These are phyloP conservation scores for Ichneumoninae sp. DNA, from an alignment of 2,888 invertebrate species.

Conservation along the genomic window DNA sequence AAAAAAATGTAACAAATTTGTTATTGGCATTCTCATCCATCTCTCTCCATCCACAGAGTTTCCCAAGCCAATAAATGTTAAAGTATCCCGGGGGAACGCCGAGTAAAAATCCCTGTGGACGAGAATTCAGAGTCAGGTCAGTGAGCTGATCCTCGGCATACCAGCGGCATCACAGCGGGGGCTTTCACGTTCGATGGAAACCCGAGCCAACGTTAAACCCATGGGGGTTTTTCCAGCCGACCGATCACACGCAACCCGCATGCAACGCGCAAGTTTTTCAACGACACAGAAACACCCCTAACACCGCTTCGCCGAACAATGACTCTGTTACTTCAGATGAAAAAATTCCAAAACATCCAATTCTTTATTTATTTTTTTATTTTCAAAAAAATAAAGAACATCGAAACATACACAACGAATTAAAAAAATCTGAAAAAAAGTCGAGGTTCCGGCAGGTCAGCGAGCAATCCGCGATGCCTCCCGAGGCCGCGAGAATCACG, in stretches of 20 bases:
- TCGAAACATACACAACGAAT: not conserved
- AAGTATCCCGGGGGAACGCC: conserved; percentile 15
- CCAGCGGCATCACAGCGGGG: conserved; percentile 34
- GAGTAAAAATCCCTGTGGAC: conserved; percentile 16
- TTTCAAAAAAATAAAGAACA: not conserved
- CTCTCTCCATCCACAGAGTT: not conserved
- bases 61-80: conserved; percentile 10
- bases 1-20: not conserved
- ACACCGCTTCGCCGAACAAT: not conserved
- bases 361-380: not conserved
- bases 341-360: not conserved
- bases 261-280: not conserved
- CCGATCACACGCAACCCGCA: conserved; percentile 3
- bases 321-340: not conserved
- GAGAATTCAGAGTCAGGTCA: not conserved
- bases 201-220: conserved; percentile 72
- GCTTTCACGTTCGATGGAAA: conserved; percentile 71
- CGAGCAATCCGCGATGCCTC: conserved; percentile 64
- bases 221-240: conserved; percentile 64
- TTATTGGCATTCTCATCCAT: conserved; percentile 3
- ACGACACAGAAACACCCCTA: not conserved
- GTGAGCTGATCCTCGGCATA: conserved; percentile 9
- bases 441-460: conserved; percentile 4
- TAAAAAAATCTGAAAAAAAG: not conserved
- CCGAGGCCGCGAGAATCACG: not conserved